A percentile compares a stretch with the other conserved stretches of the same genome.
These are phyloP conservation scores for Anoplolepis gracilipes DNA, from an alignment of 1,140 invertebrate genomes.

Conservation along the genomic window DNA sequence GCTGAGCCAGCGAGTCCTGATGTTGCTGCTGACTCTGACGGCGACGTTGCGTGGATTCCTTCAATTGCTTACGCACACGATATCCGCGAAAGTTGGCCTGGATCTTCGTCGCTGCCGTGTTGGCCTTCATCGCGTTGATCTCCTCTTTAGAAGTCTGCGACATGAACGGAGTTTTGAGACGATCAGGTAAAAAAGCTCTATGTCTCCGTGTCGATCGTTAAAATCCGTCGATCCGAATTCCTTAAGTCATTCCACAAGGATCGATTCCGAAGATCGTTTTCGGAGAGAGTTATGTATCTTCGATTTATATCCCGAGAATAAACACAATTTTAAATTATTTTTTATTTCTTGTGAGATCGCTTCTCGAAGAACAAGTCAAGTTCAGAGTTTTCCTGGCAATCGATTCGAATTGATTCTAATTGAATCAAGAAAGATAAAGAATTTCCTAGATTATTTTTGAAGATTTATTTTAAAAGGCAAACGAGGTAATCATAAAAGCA, in stretches of 20 bases:
- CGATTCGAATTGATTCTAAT: not conserved
- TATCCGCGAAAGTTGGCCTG: constrained; percentile 91
- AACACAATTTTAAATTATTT: constrained; percentile 11
- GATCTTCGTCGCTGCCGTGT: constrained; percentile 90
- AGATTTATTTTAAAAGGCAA: constrained; percentile 35
- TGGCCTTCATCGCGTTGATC: constrained; percentile 75
- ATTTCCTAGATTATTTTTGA: constrained; percentile 11
- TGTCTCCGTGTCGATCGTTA: not conserved
- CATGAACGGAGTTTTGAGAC: constrained; percentile 42
- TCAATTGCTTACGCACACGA: constrained; percentile 89
- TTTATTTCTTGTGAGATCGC: constrained; percentile 8
- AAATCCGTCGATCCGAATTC: not conserved
- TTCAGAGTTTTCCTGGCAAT: not conserved
- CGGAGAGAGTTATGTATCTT: not conserved
- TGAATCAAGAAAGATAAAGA: not conserved
- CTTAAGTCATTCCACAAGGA: not conserved
- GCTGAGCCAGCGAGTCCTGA: not conserved
- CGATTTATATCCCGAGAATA: not conserved
- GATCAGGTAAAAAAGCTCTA: constrained; percentile 6
- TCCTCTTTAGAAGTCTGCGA: constrained; percentile 42
- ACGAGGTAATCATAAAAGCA: not conserved
- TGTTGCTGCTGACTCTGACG: constrained; percentile 9
- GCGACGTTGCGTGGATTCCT: constrained; percentile 71
- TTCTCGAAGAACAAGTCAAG: not conserved
- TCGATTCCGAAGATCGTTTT: not conserved